These are phyloP conservation scores for Malurus alboscapulatus DNA, from an alignment of 2,113 vertebrate genomes.

Conservation along the genomic window DNA sequence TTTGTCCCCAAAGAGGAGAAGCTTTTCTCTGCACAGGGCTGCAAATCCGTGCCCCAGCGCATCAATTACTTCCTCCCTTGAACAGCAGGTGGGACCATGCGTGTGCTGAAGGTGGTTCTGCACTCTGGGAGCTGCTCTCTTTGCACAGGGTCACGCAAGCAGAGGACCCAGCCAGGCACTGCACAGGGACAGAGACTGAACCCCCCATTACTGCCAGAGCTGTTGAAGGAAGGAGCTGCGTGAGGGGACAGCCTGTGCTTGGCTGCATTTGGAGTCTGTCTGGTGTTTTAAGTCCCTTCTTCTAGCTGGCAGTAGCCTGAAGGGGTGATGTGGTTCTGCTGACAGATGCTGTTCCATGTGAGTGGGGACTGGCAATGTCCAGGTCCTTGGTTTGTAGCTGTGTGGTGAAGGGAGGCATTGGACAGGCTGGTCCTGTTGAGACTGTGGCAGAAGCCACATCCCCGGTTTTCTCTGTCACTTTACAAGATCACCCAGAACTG, in stretches of 20 bases:
- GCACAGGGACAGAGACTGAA: not conserved
- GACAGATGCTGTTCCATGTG: not conserved
- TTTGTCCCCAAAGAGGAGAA: slow-evolving; percentile 90
- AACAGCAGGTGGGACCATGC: not conserved
- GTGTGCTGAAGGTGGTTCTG: not conserved
- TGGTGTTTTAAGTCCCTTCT: not conserved
- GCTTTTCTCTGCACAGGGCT: slow-evolving; percentile 93
- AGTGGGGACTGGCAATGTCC: not conserved
- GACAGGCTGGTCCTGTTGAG: not conserved
- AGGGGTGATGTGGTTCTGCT: not conserved
- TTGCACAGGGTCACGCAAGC: not conserved
- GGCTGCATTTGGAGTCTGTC: not conserved
- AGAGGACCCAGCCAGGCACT: not conserved
- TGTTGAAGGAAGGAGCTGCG: not conserved
- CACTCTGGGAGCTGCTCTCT: not conserved
- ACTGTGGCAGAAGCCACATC: not conserved
- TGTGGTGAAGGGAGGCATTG: not conserved
- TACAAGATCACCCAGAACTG: not conserved
- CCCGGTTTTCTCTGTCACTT: not conserved
- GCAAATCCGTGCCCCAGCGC: slow-evolving; percentile 91
- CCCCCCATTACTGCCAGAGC: fast-evolving
- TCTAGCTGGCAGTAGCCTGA: not conserved
- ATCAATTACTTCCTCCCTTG: slow-evolving; percentile 90
- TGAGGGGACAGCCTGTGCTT: not conserved
- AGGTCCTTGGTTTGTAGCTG: not conserved